Evolutionary conservation across 2,113 vertebrate genomes (phyloP), one percentile per base, ranked within the genome.

Genomic region (Tetrax tetrax): DNA sequence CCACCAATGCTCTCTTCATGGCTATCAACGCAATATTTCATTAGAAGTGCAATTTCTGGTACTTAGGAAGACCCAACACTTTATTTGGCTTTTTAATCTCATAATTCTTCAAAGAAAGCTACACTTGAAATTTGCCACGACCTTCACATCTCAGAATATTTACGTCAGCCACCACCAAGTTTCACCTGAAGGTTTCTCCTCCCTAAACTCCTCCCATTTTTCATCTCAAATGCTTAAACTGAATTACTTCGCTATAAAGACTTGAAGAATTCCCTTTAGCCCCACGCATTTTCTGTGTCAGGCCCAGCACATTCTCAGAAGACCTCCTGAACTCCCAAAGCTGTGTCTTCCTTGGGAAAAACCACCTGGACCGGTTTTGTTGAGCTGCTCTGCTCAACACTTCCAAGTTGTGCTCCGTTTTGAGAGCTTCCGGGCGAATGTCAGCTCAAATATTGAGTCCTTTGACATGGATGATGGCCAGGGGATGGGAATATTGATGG

Each of bases 371-470:
- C 4, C 10, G 1, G 10, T 7, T 57, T 7, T 27, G 50, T 10
- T 6, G 38, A 60, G 68, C 37, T 57, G 37, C 50, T 85, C 78
- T 4, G 1, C 8, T 7, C 15, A 14, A 11, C 70, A 1, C 37
- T 71, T 57, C 83, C 29, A 33, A 74, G 23, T 5, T 0, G 0
- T 5, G 54, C 16, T 59, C 5, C 0, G 0, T 47, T 65, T 56
- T 33, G 83, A 61, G 13, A 60, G 45, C 48, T 51, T 38, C 45
- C 4, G 43, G 66, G 43, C 33, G 48, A 33, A 43, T 2, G 5
- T n/a, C 4, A 25, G n/a, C 71, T 72, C 33, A 2, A 21, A 29
- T 23, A 29, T 19, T 43, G 7, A 1, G 6, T 10, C 10, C 53
- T 70, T 2, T 0, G 2, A 37, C 4, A 7, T 1, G n/a, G 59